Percentiles rank a stretch among this genome's conserved stretches.
Evolutionary conservation across 2,888 invertebrate genomes (phyloP).

Genomic region (Hemithea aestivaria): DNA sequence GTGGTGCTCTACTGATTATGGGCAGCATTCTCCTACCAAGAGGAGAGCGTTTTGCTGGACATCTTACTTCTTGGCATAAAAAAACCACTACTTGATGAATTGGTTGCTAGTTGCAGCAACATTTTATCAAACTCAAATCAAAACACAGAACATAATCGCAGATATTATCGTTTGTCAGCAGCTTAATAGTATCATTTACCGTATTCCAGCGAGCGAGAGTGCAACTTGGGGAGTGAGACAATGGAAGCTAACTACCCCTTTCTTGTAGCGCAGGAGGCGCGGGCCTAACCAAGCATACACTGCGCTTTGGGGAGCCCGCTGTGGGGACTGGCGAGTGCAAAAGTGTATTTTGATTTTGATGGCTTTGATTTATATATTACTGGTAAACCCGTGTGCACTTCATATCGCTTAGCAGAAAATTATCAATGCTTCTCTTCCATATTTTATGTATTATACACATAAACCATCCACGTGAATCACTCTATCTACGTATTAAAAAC

Average conservation of each 20-base stretch:
- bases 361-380: no score
- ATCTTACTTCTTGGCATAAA: no score
- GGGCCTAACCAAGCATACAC: conserved; percentile 76
- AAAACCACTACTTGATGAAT: no score
- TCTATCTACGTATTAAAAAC: no score
- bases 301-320: conserved; percentile 64
- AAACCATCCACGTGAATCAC: no score
- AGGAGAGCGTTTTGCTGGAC: no score
- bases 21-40: no score
- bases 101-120: neutral
- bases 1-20: no score
- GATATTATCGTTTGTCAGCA: neutral
- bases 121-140: neutral
- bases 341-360: conserved; percentile 18
- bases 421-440: no score
- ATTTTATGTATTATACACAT: no score
- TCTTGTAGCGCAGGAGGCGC: conserved; percentile 72
- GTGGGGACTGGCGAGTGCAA: conserved; percentile 44
- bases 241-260: conserved; percentile 78
- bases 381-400: no score
- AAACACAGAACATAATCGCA: neutral
- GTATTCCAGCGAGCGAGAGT: conserved; percentile 32
- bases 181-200: conserved; percentile 45
- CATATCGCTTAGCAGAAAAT: no score
- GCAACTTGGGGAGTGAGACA: conserved; percentile 60